Base-by-base conservation (phyloP, 2,888 invertebrate species). In the Tetropium fuscum region DNA sequence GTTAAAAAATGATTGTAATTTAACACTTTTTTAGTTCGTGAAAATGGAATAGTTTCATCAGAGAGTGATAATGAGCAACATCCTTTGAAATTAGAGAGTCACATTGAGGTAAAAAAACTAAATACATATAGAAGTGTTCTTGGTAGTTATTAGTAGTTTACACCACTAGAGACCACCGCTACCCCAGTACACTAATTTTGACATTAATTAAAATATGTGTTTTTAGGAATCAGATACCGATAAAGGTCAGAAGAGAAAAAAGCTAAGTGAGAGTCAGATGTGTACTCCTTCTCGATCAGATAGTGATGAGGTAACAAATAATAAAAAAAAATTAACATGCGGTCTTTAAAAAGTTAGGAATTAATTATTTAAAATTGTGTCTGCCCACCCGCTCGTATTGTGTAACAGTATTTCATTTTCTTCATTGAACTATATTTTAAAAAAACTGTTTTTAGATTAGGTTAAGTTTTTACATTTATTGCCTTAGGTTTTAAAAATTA, bases 41-140 rank as follows among this genome's bases (percentile, higher is more conserved):
- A 73, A 58, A 73, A 74, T 65, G 71, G 74, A 11, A 55, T 68
- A n/a, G 11, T 34, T 6, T 11, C 44, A 10, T 51, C 63, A 27
- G 20, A 60, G 32, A 40, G 40, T 34, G 53, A 55, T 34, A 55
- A 40, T 44, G 32, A 53, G 8, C 53, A 58, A 43, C 53, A 40
- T 38, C 53, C 68, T 6, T 53, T 65, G 4, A 66, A 15, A 41
- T 44, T 53, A 7, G 63, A 54, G 0, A 16, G 25, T 16, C n/a
- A n/a, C n/a, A 48, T 45, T 10, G 49, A 54, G 16, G 68, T 66
- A 64, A 55, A 55, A 54, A 11, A n/a, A n/a, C n/a, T n/a, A n/a
- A n/a, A n/a, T n/a, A n/a, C n/a, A n/a, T n/a, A n/a, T n/a, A n/a
- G n/a, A n/a, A n/a, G n/a, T n/a, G n/a, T n/a, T n/a, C n/a, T n/a